Conservation (phyloP, 1,140 invertebrate genomes). For the Drosophila novamexicana region DNA sequence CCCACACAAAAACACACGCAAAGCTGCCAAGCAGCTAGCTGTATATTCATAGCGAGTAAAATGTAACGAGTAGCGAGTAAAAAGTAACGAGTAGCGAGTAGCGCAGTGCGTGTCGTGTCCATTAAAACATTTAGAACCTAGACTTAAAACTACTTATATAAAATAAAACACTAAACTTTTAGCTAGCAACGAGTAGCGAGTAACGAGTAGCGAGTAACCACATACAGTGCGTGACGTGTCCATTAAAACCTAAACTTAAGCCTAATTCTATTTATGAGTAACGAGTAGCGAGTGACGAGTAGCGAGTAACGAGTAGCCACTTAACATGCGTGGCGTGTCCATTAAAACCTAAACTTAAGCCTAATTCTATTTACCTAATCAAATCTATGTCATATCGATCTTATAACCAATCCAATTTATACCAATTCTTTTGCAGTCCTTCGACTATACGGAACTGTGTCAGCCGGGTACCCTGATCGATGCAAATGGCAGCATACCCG, state of each 20-base stretch:
- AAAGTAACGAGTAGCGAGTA: constrained; percentile 11
- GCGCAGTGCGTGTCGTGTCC: constrained; percentile 59
- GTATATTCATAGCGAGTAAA: constrained; percentile 15
- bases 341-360: not conserved
- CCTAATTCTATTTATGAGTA: constrained; percentile 6
- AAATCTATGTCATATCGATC: not conserved
- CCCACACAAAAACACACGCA: not conserved
- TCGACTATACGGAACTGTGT: constrained; percentile 94
- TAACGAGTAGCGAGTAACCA: constrained; percentile 16
- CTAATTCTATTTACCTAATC: constrained; percentile 1
- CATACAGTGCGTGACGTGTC: no score
- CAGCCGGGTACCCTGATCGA: constrained; percentile 86
- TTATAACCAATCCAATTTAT: not conserved
- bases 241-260: not conserved
- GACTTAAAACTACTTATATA: not conserved
- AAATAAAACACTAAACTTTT: not conserved
- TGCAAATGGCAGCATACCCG: constrained; percentile 83
- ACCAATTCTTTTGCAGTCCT: constrained; percentile 87
- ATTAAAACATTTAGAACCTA: constrained; percentile 28
- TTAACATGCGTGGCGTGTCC: constrained; percentile 9
- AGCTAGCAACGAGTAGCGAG: constrained; percentile 12
- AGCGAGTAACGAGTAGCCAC: constrained; percentile 4
- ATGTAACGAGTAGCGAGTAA: constrained; percentile 12
- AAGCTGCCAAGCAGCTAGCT: not conserved
- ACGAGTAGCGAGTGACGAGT: constrained; percentile 1